Evolutionary conservation across 2,113 vertebrate genomes (phyloP).

Genomic region (Percina caprodes): DNA sequence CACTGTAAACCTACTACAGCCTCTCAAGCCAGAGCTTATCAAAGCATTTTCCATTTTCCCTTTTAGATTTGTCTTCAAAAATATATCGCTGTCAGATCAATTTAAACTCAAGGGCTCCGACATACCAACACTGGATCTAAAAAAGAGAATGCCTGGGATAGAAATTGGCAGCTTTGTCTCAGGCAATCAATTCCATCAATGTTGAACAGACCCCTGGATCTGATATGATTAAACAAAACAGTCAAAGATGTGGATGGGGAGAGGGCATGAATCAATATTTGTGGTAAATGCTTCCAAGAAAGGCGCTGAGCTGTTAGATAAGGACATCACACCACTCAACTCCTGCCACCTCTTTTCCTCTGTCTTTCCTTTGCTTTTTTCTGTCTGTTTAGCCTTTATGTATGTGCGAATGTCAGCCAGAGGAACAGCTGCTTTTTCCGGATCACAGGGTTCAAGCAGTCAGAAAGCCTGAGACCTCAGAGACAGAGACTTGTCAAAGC

Average conservation of each 20-base stretch:
- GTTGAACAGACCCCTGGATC: slow-evolving; percentile 68
- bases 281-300: slow-evolving; percentile 63
- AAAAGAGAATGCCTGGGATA: slow-evolving; percentile 56
- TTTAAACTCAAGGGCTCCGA: slow-evolving; percentile 60
- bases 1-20: slow-evolving; percentile 42
- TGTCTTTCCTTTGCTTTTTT: slow-evolving; percentile 19
- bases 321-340: slow-evolving; percentile 51
- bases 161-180: slow-evolving; percentile 74
- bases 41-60: slow-evolving; percentile 48
- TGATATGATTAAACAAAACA: slow-evolving; percentile 76
- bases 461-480: slow-evolving; percentile 50
- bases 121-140: slow-evolving; percentile 48
- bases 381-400: slow-evolving; percentile 15
- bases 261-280: slow-evolving; percentile 63
- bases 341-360: neutral
- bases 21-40: slow-evolving; percentile 50
- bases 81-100: slow-evolving; percentile 60
- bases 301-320: slow-evolving; percentile 53
- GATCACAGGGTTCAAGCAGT: slow-evolving; percentile 67
- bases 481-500: slow-evolving; percentile 65
- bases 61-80: slow-evolving; percentile 51
- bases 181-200: slow-evolving; percentile 72
- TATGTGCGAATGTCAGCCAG: slow-evolving; percentile 34
- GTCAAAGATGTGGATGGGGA: slow-evolving; percentile 9
- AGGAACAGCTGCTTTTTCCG: slow-evolving; percentile 46